These are phyloP conservation scores for Melanotaenia duboulayi DNA, from an alignment of 2,113 vertebrate genomes.

Conservation along the genomic window DNA sequence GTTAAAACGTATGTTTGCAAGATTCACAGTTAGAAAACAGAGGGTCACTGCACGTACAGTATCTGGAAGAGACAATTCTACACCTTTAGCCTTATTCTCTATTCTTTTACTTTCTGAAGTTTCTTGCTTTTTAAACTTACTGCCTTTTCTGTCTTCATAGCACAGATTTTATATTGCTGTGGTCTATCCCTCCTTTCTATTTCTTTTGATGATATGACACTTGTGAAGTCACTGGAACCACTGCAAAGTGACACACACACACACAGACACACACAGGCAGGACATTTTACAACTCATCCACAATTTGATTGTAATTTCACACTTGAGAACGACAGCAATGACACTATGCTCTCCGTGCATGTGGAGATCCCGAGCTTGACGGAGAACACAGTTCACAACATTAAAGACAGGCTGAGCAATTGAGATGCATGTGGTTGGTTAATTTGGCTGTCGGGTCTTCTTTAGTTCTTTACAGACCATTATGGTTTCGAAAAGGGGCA, in stretches of 20 bases:
- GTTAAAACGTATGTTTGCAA: too few species aligned
- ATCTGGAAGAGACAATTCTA: too few species aligned
- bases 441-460: constrained; percentile 29
- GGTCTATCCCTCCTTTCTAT: constrained; percentile 24
- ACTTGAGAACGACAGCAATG: constrained; percentile 44
- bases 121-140: neutral
- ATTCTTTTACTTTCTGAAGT: neutral
- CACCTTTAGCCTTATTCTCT: neutral
- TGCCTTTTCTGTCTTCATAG: neutral
- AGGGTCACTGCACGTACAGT: too few species aligned
- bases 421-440: constrained; percentile 40
- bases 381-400: constrained; percentile 34
- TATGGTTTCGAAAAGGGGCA: constrained; percentile 14
- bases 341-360: constrained; percentile 24
- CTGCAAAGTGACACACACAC: neutral
- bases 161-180: constrained; percentile 15
- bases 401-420: constrained; percentile 38
- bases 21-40: too few species aligned
- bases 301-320: constrained; percentile 58
- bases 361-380: constrained; percentile 12
- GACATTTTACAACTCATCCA: constrained; percentile 26
- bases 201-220: constrained; percentile 17
- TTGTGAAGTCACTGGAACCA: constrained; percentile 36
- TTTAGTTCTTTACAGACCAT: constrained; percentile 13
- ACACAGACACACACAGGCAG: neutral